A percentile compares a stretch with the other conserved stretches of the same genome.
Conservation (phyloP, 2,888 invertebrate species). For the Athrips mouffetella region DNA sequence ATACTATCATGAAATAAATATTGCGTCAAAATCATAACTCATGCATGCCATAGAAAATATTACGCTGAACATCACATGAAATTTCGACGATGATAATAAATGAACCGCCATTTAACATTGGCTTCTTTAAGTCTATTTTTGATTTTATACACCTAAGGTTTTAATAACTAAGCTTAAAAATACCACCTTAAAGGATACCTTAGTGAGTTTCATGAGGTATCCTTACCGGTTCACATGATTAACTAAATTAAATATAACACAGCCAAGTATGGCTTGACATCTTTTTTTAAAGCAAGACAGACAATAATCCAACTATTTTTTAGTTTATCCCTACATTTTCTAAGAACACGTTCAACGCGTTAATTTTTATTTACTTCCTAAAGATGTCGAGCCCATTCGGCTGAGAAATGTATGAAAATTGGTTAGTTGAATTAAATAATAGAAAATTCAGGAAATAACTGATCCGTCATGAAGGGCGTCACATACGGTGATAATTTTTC, state of each 20-base stretch:
- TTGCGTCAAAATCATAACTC: not conserved
- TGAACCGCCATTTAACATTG: not conserved
- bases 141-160: slow-evolving; percentile 14
- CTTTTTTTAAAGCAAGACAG: too few relatives aligned
- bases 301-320: too few relatives aligned
- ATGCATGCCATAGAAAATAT: slow-evolving; percentile 2
- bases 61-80: slow-evolving; percentile 10
- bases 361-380: too few relatives aligned
- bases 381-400: too few relatives aligned
- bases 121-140: not conserved
- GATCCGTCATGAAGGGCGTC: too few relatives aligned
- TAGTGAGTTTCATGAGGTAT: not conserved
- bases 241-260: slow-evolving; percentile 7
- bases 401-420: too few relatives aligned
- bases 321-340: too few relatives aligned
- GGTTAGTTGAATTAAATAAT: too few relatives aligned
- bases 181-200: slow-evolving; percentile 20
- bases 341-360: too few relatives aligned
- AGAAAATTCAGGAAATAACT: too few relatives aligned
- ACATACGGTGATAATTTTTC: too few relatives aligned
- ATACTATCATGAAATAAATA: not conserved
- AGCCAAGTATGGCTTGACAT: not conserved
- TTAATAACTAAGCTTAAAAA: slow-evolving; percentile 16
- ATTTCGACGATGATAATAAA: slow-evolving; percentile 7
- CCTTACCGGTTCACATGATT: slow-evolving; percentile 22